phyloP scores from a whole-genome alignment of 2,888 invertebrate species.

The Diadromus collaris region DNA sequence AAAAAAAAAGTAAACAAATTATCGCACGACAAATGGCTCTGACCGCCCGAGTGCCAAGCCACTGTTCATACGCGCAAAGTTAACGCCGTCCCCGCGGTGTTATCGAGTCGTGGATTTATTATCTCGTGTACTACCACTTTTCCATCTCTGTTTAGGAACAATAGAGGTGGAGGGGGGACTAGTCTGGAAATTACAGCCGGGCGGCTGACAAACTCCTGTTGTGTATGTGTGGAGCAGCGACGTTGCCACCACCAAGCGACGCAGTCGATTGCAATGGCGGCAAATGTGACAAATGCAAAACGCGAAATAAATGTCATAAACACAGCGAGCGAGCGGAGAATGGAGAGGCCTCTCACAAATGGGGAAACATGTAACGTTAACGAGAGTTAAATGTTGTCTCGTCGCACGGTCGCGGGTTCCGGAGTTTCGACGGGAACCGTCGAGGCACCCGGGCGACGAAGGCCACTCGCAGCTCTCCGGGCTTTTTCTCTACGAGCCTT shows the following conservation, averaged over 20 bases:
- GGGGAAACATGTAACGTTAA: slow-evolving; percentile 52
- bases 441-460: background rate
- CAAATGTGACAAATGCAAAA: slow-evolving; percentile 56
- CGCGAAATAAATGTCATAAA: slow-evolving; percentile 54
- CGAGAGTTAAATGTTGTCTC: slow-evolving; percentile 52
- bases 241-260: background rate
- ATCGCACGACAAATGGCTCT: slow-evolving; percentile 9
- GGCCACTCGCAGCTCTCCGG: background rate
- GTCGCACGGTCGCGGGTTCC: background rate
- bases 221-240: background rate
- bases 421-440: background rate
- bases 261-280: slow-evolving; percentile 31
- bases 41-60: slow-evolving; percentile 5
- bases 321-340: slow-evolving; percentile 18
- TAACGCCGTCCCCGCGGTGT: slow-evolving; percentile 16
- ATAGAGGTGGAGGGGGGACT: no score
- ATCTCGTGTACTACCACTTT: slow-evolving; percentile 37
- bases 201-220: slow-evolving; percentile 21
- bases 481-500: slow-evolving; percentile 22
- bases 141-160: slow-evolving; percentile 48
- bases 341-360: slow-evolving; percentile 47
- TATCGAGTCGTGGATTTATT: slow-evolving; percentile 53
- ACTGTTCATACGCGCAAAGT: slow-evolving; percentile 25
- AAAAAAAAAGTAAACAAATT: slow-evolving; percentile 30
- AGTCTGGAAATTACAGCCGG: slow-evolving; percentile 40